These are phyloP conservation scores for Aspidoscelis tigris DNA, from an alignment of 2,113 vertebrate species.

Conservation along the genomic window DNA sequence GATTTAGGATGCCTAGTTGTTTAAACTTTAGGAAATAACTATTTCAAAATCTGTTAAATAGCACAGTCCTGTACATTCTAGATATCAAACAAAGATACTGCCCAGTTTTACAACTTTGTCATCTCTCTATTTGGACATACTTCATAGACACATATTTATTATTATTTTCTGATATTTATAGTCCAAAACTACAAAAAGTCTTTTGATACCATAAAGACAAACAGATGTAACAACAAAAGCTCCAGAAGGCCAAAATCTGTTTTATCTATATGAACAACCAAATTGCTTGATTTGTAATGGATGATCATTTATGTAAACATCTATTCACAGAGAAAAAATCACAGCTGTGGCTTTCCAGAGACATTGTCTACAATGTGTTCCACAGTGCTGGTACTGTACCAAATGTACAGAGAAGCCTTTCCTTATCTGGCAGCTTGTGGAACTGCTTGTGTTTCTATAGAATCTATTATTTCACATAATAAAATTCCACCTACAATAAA, in stretches of 20 bases:
- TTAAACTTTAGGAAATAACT: neutral
- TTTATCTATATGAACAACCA: neutral
- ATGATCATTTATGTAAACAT: neutral
- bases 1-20: neutral
- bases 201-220: neutral
- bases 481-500: neutral
- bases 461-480: neutral
- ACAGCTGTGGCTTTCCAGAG: neutral
- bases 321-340: neutral
- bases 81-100: neutral
- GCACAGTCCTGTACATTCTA: too few species aligned
- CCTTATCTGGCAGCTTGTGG: neutral
- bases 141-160: neutral
- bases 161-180: neutral
- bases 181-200: neutral
- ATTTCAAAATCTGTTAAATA: neutral
- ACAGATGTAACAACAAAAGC: neutral
- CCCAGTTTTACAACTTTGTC: neutral
- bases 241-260: too few species aligned
- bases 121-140: neutral
- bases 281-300: neutral
- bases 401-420: neutral
- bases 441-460: neutral
- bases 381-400: neutral
- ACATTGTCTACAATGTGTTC: neutral